Evolutionary conservation across 2,113 vertebrate genomes (phyloP), one percentile per base, ranked within the genome.

Genomic region (Sceloporus undulatus): DNA sequence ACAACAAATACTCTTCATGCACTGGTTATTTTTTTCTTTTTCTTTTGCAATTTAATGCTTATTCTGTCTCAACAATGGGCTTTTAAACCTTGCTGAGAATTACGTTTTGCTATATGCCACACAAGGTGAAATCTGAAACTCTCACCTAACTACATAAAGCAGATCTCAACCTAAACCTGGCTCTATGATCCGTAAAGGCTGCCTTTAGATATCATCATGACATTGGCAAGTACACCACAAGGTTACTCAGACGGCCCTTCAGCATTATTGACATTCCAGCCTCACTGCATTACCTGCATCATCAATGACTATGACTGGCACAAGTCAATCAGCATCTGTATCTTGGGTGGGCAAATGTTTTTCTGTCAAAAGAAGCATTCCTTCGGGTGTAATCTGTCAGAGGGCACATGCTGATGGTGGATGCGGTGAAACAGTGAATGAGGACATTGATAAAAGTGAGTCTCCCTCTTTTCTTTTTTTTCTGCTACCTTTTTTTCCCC

Each of bases 81-180:
- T 16, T 85, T 77, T 48, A 77, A 76, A 82, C 9, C 6, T 59
- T 76, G 10, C 40, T 87, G 56, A 66, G 34, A 82, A 82, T 82
- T 73, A 38, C 13, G 29, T 27, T 25, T 42, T 40, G 48, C 19
- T 66, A 68, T 68, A 13, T 52, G 34, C 27, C n/a, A 19, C 52
- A 40, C 48, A 54, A 34, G 65, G 13, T 71, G 68, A 75, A 82
- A 87, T 87, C 56, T 73, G 79, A 79, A 81, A 34, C 27, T 73
- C n/a, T 74, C 27, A 21, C 48, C 70, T 82, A n/a, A 65, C 29
- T 34, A 42, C 42, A 48, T 82, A 48, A 87, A 79, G 7, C 42
- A 82, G 38, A 87, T 82, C 75, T 38, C 56, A 52, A 8, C 29
- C 25, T 23, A 84, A 71, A 73, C 23, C 40, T 52, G 54, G 48